Evolutionary conservation across 2,797 vertebrate genomes (phyloP), one percentile per base, ranked within the genome.

Genomic region (Petrocephalus schoutedeni): DNA sequence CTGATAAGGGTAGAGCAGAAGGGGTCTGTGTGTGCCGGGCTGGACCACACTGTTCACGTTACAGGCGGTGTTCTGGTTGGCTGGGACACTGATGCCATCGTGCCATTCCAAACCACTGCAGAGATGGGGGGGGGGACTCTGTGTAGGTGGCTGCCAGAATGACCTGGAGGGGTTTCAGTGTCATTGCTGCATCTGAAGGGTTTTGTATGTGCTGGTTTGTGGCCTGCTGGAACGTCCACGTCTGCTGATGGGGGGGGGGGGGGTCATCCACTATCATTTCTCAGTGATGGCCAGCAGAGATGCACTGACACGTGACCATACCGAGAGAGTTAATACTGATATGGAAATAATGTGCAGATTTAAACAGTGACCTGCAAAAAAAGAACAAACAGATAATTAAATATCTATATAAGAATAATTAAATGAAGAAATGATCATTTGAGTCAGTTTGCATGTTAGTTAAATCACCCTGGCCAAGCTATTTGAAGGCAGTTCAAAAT

Each of bases 1-100:
- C 95, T 95, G 96, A 95, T 96, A 96, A 96, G 94, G 94, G 92
- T 92, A 95, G 92, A 95, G 95, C 95, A 95, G 96, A 95, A 61
- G 94, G 94, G 92, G 93, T 94, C 92, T 95, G 19, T 89, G 89
- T 61, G 67, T 64, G 58, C n/a, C 14, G 23, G 23, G 53, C 49
- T 23, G 91, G 92, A 95, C 92, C 92, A 93, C 89, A 89, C 92
- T 89, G 92, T 91, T 93, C 95, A 94, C 94, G 94, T 94, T 93
- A 93, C 92, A 92, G 93, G 92, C 94, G 91, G 95, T 94, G 95
- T 41, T 95, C 94, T 94, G 87, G 90, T 89, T 91, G 86, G 93
- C 90, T 23, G 91, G 95, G 94, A 95, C 94, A 94, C 95, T 93
- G 95, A 94, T 93, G 90, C 92, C 88, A 92, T 91, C 87, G 28